Conservation (phyloP, 2,113 vertebrate genomes). For the Indicator maculatus region DNA sequence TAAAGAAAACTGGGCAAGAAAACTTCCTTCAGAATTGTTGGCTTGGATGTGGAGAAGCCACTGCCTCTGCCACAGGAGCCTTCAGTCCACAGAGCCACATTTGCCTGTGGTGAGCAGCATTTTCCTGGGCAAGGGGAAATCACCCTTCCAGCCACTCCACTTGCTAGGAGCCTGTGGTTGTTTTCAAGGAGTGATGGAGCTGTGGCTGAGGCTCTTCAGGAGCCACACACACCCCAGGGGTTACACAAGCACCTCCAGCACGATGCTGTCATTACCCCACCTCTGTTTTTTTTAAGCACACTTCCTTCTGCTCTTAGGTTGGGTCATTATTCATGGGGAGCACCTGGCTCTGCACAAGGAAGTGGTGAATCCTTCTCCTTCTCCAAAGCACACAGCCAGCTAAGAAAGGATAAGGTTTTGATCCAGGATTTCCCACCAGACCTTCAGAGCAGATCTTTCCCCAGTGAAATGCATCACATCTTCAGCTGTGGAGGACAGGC, state of each 20-base stretch:
- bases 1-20: background rate
- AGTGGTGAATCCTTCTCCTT: background rate
- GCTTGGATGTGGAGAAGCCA: background rate
- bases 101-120: background rate
- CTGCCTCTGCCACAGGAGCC: background rate
- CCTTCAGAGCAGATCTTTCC: background rate
- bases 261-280: constrained; percentile 35
- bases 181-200: background rate
- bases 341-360: background rate
- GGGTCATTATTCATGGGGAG: constrained; percentile 33
- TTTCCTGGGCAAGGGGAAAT: background rate
- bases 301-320: constrained; percentile 53
- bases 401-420: background rate
- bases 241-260: constrained; percentile 2
- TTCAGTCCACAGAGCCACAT: background rate
- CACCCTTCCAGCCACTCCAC: background rate
- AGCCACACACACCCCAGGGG: background rate
- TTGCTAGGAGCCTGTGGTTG: background rate
- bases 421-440: background rate
- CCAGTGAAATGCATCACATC: background rate
- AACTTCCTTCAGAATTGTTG: background rate
- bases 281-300: constrained; percentile 43
- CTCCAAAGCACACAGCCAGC: background rate
- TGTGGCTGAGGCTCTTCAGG: background rate
- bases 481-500: background rate